phyloP scores from a whole-genome alignment of 2,113 vertebrate genomes.

The Thymallus thymallus region DNA sequence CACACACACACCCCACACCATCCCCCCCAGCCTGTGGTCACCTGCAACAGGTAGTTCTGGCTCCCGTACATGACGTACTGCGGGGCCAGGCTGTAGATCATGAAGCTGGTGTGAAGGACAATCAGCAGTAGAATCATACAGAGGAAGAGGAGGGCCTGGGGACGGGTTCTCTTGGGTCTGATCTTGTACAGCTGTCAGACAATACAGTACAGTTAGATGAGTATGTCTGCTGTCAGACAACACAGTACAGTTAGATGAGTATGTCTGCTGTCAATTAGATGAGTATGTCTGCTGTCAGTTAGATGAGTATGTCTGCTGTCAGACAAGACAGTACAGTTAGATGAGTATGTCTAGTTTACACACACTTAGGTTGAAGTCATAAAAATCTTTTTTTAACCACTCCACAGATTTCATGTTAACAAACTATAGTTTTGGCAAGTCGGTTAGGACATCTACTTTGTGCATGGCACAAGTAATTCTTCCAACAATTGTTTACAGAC shows the following conservation, averaged over 20 bases:
- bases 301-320: background rate
- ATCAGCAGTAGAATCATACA: conserved; percentile 98
- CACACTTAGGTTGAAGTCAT: too few species aligned
- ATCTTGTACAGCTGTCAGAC: conserved; percentile 91
- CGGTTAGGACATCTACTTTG: too few species aligned
- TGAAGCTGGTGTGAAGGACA: conserved; percentile 95
- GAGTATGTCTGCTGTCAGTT: conserved; percentile 58
- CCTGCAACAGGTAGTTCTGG: conserved; percentile 91
- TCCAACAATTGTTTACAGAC: too few species aligned
- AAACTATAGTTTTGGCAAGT: too few species aligned
- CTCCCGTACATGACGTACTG: conserved; percentile 99
- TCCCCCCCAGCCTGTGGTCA: conserved; percentile 39
- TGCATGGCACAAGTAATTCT: too few species aligned
- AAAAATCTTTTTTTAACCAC: too few species aligned
- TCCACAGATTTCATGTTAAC: too few species aligned
- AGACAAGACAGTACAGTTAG: background rate
- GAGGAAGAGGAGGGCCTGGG: conserved; percentile 95
- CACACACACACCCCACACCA: too few species aligned
- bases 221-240: background rate
- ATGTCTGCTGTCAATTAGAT: background rate
- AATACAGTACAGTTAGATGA: background rate
- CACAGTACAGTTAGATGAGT: background rate
- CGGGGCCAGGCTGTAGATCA: conserved; percentile 97
- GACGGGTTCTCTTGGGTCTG: conserved; percentile 86
- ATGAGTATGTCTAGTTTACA: background rate